Evolutionary conservation across 2,888 invertebrate genomes (phyloP), one percentile per base, ranked within the genome.

Genomic region (Acleris holmiana): DNA sequence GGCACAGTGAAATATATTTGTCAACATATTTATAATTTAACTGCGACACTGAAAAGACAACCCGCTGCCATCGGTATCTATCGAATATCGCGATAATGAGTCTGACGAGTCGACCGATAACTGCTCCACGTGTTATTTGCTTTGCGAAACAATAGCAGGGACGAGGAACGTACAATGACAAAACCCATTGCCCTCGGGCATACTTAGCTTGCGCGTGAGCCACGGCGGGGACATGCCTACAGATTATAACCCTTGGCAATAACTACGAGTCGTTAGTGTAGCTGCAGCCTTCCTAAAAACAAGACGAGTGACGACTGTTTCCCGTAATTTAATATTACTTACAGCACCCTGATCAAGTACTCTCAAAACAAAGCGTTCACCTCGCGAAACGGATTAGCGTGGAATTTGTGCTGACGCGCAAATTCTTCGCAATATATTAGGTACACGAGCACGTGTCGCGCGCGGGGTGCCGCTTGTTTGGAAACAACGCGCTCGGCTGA

Each of bases 401-500:
- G 46, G 25, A 40, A 13, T 18, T 35, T 29, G 46, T 21, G 58
- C n/a, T 49, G 18, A 55, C 21, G 44, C 7, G 50, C 57, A 35
- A 51, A 47, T 35, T 35, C 35, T 17, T 13, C 13, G 35, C 7
- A 18, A 17, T 2, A 51, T 35, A 35, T 25, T 17, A 21, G 21
- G 21, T 21, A 19, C 13, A 61, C 58, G 44, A 53, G 49, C 49
- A 54, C 58, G 51, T 61, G 54, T 23, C 29, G 29, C 29, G 15
- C 10, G 47, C 47, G 17, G 17, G 25, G 18, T 29, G 40, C 40
- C 25, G 2, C 53, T 54, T 51, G 51, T 61, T 56, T 57, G 56
- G 61, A 56, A 56, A 61, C 57, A 61, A 61, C 49, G 53, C 59
- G 54, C 35, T 8, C 48, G 57, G 21, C 23, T 35, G 15, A 21